Evolutionary conservation across 2,113 vertebrate genomes (phyloP).

Genomic region (Pachypanchax playfairii): DNA sequence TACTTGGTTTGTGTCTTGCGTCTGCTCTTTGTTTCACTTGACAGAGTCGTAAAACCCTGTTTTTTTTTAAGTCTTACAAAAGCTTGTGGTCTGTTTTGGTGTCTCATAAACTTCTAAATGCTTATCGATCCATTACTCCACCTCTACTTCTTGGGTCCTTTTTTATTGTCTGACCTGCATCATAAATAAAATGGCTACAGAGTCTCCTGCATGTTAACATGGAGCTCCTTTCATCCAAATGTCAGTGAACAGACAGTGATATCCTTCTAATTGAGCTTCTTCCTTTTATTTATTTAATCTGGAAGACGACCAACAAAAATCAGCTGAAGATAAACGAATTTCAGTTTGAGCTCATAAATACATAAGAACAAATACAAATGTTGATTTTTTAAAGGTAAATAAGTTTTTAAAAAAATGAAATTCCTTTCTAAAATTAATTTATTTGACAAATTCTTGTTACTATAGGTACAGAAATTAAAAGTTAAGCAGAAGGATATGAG

Average conservation of each 20-base stretch:
- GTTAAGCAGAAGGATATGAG: no score
- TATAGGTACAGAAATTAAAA: no score
- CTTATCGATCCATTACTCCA: constrained; percentile 11
- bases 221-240: constrained; percentile 1
- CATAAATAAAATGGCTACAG: constrained; percentile 5
- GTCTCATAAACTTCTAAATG: constrained; percentile 5
- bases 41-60: neutral
- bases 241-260: neutral
- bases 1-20: neutral
- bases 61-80: neutral
- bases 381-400: neutral
- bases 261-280: neutral
- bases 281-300: neutral
- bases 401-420: no score
- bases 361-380: neutral
- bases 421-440: no score
- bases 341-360: neutral
- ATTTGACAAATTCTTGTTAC: no score
- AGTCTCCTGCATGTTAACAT: neutral
- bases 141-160: neutral
- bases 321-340: neutral
- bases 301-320: no score
- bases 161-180: constrained; percentile 6
- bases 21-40: neutral
- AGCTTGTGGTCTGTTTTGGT: neutral